A percentile compares a stretch with the other conserved stretches of the same genome.
These are phyloP conservation scores for Epizoanthus ramosus DNA, from an alignment of 92 coral and sea anemone species.

Conservation along the genomic window DNA sequence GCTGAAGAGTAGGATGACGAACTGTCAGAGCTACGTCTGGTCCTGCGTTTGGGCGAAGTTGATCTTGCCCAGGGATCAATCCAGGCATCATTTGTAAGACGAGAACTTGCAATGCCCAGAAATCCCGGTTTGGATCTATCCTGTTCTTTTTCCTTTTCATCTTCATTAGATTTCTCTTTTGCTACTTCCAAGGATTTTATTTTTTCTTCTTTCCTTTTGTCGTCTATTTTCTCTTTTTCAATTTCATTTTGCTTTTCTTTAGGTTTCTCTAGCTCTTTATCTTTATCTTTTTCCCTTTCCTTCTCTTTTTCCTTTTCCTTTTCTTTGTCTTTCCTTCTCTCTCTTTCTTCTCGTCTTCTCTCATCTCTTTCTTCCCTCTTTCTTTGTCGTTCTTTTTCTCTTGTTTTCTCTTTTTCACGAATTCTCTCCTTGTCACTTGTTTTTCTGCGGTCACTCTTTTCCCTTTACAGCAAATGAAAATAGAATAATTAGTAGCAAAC, in stretches of 20 bases:
- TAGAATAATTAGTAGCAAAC: too few relatives aligned
- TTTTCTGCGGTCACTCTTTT: slow-evolving; percentile 49
- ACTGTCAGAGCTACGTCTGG: slow-evolving; percentile 52
- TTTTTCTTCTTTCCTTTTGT: slow-evolving; percentile 46
- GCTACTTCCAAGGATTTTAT: slow-evolving; percentile 32
- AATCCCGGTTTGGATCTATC: slow-evolving; percentile 63
- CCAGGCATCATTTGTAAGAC: slow-evolving; percentile 85
- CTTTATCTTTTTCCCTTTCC: slow-evolving; percentile 40
- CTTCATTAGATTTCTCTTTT: slow-evolving; percentile 52
- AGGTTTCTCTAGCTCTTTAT: slow-evolving; percentile 15
- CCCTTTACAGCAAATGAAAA: slow-evolving; percentile 18
- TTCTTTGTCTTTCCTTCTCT: slow-evolving; percentile 49
- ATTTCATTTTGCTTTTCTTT: slow-evolving; percentile 52
- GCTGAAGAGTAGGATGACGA: slow-evolving; percentile 62
- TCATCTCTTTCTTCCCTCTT: slow-evolving; percentile 50
- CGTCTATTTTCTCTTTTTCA: slow-evolving; percentile 43
- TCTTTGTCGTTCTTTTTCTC: slow-evolving; percentile 40
- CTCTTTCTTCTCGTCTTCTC: slow-evolving; percentile 53
- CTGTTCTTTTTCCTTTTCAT: slow-evolving; percentile 56
- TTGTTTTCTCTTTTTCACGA: slow-evolving; percentile 32
- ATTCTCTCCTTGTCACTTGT: slow-evolving; percentile 61
- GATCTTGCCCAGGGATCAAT: slow-evolving; percentile 90
- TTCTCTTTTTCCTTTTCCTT: slow-evolving; percentile 37
- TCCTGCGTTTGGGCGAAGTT: slow-evolving; percentile 83
- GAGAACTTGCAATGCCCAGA: slow-evolving; percentile 71